phyloP scores from a whole-genome alignment of 1,140 invertebrate species.

The Ips nitidus region DNA sequence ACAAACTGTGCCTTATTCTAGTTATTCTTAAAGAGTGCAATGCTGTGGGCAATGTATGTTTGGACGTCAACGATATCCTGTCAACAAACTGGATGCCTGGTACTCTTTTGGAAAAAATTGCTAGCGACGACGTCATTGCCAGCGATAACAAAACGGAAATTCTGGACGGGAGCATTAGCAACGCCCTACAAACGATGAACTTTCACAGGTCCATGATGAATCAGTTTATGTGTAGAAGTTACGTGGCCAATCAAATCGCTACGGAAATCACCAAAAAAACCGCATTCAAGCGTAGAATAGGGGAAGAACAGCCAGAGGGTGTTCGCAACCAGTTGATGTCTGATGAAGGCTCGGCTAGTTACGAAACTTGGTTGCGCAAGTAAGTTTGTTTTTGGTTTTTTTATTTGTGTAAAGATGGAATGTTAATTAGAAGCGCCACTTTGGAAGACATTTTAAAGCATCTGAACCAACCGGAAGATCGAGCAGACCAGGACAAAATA shows the following conservation, averaged over 20 bases:
- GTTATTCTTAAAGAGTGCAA: too few relatives aligned
- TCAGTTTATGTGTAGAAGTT: conserved; percentile 70
- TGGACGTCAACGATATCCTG: conserved; percentile 64
- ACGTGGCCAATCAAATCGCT: conserved; percentile 68
- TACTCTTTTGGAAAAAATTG: conserved; percentile 55
- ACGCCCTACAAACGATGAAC: conserved; percentile 60
- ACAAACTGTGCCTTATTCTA: too few relatives aligned
- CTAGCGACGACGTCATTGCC: conserved; percentile 3
- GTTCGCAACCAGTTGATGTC: conserved; percentile 48
- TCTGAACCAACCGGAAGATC: conserved; percentile 43
- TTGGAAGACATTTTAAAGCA: conserved; percentile 64
- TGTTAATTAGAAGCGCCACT: conserved; percentile 53
- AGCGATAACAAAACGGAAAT: conserved; percentile 6
- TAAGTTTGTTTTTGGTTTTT: conserved; percentile 48
- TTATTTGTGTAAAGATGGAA: conserved; percentile 44
- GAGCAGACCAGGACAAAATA: neutral
- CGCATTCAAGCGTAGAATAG: conserved; percentile 55
- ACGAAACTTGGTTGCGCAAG: conserved; percentile 70
- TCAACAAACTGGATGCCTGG: conserved; percentile 64
- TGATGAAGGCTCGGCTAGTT: conserved; percentile 66
- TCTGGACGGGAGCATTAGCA: conserved; percentile 58
- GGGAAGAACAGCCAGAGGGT: conserved; percentile 46
- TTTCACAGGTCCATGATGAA: conserved; percentile 73
- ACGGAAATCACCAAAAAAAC: conserved; percentile 57
- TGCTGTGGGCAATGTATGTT: neutral